Conservation (phyloP, 2,797 vertebrate species). For the Sebastes oblongus region DNA sequence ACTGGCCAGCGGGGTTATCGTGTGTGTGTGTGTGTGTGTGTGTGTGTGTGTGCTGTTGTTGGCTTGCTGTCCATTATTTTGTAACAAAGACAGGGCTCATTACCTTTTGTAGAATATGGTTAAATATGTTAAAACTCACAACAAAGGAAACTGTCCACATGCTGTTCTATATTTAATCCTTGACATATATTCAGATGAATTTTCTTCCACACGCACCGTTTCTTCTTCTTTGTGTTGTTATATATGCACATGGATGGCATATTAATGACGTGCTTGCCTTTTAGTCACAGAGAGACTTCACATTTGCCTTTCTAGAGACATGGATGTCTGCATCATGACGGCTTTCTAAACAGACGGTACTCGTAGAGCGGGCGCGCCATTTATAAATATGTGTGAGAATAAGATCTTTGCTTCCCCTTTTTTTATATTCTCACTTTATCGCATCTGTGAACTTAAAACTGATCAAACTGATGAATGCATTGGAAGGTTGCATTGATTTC, state of each 20-base stretch:
- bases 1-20: not conserved
- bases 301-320: constrained; percentile 69
- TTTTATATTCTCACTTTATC: constrained; percentile 15
- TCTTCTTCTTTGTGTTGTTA: constrained; percentile 29
- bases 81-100: constrained; percentile 57
- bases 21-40: constrained; percentile 2
- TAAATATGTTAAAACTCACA: constrained; percentile 27
- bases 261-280: constrained; percentile 72
- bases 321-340: constrained; percentile 46
- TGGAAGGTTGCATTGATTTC: constrained; percentile 6
- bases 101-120: constrained; percentile 48
- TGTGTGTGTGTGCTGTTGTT: constrained; percentile 10
- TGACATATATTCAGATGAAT: constrained; percentile 14
- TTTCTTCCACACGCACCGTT: constrained; percentile 37
- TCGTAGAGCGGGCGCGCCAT: constrained; percentile 19
- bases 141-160: constrained; percentile 44
- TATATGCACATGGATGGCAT: constrained; percentile 49
- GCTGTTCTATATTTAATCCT: constrained; percentile 28
- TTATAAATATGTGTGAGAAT: constrained; percentile 28
- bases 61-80: constrained; percentile 43
- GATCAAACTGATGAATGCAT: constrained; percentile 30
- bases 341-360: constrained; percentile 42
- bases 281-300: constrained; percentile 71
- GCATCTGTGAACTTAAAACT: constrained; percentile 11
- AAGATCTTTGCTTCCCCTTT: constrained; percentile 1